phyloP scores from a whole-genome alignment of 2,797 vertebrate species.

The Mallotus villosus region DNA sequence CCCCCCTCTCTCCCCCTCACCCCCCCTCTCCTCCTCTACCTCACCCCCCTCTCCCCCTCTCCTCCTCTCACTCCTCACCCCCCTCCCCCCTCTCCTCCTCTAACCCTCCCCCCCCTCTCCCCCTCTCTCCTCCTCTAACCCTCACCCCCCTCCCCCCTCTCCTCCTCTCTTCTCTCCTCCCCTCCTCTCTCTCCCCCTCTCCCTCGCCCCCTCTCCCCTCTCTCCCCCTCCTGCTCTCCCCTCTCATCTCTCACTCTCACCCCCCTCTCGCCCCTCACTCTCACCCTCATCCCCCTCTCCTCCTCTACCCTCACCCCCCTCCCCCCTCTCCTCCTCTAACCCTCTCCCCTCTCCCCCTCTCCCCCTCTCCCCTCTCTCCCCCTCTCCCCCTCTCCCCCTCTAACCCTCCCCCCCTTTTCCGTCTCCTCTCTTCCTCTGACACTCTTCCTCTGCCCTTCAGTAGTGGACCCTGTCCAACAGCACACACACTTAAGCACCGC shows the following conservation, averaged over 20 bases:
- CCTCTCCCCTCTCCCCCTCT: not conserved
- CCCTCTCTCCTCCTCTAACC: conserved; percentile 2
- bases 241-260: conserved; percentile 1
- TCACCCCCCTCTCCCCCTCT: not conserved
- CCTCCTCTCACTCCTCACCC: not conserved
- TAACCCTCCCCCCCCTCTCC: conserved; percentile 27
- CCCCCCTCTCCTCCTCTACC: too few species aligned
- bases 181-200: not conserved
- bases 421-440: conserved; percentile 28
- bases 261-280: conserved; percentile 24
- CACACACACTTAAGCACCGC: not conserved
- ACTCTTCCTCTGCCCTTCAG: conserved; percentile 57
- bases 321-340: conserved; percentile 23
- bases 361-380: not conserved
- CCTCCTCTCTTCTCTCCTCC: too few species aligned
- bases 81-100: too few species aligned
- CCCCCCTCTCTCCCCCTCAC: too few species aligned
- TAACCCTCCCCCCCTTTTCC: not conserved
- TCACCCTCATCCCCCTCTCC: conserved; percentile 29
- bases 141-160: not conserved
- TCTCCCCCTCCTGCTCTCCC: too few species aligned
- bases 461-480: conserved; percentile 22
- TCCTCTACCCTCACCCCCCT: conserved; percentile 51
- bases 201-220: too few species aligned
- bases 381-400: not conserved